phyloP scores from a whole-genome alignment of 2,113 vertebrate species.

The Petaurus breviceps region DNA sequence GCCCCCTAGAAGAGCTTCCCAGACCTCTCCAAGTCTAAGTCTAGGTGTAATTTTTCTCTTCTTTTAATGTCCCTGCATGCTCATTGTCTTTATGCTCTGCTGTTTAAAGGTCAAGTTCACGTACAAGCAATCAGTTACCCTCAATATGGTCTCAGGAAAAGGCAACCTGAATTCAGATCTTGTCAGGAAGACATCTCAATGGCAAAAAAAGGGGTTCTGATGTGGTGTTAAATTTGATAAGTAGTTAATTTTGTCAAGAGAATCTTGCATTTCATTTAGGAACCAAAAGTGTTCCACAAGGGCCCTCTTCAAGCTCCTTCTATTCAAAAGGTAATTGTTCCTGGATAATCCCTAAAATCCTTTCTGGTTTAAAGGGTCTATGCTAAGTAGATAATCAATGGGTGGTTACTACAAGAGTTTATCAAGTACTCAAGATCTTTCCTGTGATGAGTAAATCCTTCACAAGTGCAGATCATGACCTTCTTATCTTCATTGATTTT shows the following conservation, averaged over 20 bases:
- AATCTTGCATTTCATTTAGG: background rate
- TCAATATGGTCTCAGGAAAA: background rate
- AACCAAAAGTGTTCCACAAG: background rate
- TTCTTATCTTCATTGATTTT: background rate
- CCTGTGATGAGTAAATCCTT: background rate
- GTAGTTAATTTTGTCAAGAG: background rate
- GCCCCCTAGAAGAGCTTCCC: background rate
- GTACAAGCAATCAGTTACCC: background rate
- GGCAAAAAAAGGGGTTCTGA: background rate
- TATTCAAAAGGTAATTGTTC: background rate
- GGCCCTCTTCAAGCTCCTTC: background rate
- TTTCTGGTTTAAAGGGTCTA: background rate
- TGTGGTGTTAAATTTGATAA: background rate
- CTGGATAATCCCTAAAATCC: background rate
- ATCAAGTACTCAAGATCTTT: background rate
- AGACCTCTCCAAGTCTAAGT: background rate
- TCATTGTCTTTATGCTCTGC: background rate
- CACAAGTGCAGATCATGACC: background rate
- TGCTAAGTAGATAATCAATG: background rate
- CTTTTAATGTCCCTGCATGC: background rate
- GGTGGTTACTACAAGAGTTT: background rate
- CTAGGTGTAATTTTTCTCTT: background rate
- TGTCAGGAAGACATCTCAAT: background rate
- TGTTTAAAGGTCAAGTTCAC: background rate
- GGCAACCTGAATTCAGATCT: background rate